phyloP scores from a whole-genome alignment of 2,888 invertebrate species.

The Allygus modestus region DNA sequence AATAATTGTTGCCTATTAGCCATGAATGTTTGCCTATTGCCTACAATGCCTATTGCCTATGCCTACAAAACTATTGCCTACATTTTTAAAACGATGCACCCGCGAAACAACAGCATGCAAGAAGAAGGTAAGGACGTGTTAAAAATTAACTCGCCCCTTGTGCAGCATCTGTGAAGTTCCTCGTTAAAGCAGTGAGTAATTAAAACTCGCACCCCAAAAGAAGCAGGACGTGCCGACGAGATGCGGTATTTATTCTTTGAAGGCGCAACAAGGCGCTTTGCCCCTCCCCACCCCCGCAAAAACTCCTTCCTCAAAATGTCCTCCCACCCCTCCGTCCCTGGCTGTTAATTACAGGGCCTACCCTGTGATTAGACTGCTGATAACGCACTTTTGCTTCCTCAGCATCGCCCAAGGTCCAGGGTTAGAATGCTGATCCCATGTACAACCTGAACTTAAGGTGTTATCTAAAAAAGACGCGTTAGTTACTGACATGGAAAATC shows the following conservation, averaged over 20 bases:
- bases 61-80: too few relatives aligned
- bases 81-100: too few relatives aligned
- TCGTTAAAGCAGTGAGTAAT: not conserved
- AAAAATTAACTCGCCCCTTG: not conserved
- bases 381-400: conserved; percentile 5
- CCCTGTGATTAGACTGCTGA: conserved; percentile 9
- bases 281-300: not conserved
- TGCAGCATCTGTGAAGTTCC: not conserved
- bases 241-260: not conserved
- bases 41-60: too few relatives aligned
- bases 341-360: conserved; percentile 1
- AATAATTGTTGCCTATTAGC: too few relatives aligned
- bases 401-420: not conserved
- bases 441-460: too few relatives aligned
- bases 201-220: conserved; percentile 15
- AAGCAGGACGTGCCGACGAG: conserved; percentile 11
- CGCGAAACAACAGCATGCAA: too few relatives aligned
- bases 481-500: too few relatives aligned
- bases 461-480: too few relatives aligned
- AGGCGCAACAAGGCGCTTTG: not conserved
- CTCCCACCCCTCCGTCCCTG: not conserved
- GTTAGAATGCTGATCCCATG: too few relatives aligned
- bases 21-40: too few relatives aligned
- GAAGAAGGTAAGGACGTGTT: not conserved
- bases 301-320: not conserved